Evolutionary conservation across 2,888 invertebrate species (phyloP).

Genomic region (Macrophya annulata): DNA sequence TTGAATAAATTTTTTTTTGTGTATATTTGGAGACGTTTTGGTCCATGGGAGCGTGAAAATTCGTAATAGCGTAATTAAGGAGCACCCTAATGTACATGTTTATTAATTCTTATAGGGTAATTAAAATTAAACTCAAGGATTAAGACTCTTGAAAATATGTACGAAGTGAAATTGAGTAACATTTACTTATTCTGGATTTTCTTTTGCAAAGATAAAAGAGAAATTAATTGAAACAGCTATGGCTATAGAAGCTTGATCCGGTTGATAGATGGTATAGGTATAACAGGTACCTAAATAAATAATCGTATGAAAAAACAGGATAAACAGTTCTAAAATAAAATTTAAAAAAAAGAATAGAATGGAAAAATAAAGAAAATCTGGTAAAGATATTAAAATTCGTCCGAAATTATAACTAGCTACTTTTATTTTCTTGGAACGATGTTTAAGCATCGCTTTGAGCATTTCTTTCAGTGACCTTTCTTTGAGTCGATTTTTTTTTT

Average conservation of each 20-base stretch:
- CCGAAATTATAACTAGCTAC: not conserved
- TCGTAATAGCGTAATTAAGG: too few relatives aligned
- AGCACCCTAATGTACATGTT: not conserved
- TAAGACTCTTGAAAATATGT: not conserved
- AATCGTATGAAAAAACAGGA: too few relatives aligned
- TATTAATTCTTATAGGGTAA: slow-evolving; percentile 2
- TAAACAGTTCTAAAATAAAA: too few relatives aligned
- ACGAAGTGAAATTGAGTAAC: not conserved
- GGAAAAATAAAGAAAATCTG: not conserved
- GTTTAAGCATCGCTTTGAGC: not conserved
- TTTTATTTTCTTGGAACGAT: not conserved
- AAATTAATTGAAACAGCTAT: too few relatives aligned
- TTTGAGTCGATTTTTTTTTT: not conserved
- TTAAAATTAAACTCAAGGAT: not conserved
- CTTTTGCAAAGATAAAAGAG: not conserved
- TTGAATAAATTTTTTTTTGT: too few relatives aligned
- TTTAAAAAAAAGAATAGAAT: not conserved
- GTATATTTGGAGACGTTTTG: too few relatives aligned
- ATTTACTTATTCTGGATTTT: not conserved
- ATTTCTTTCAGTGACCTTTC: not conserved
- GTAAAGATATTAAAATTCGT: not conserved
- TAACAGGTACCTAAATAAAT: too few relatives aligned
- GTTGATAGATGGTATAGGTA: too few relatives aligned
- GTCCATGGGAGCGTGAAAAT: too few relatives aligned
- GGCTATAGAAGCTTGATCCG: not conserved